These are phyloP conservation scores for Trachelus iudaicus DNA, from an alignment of 2,888 invertebrate species.

Conservation along the genomic window DNA sequence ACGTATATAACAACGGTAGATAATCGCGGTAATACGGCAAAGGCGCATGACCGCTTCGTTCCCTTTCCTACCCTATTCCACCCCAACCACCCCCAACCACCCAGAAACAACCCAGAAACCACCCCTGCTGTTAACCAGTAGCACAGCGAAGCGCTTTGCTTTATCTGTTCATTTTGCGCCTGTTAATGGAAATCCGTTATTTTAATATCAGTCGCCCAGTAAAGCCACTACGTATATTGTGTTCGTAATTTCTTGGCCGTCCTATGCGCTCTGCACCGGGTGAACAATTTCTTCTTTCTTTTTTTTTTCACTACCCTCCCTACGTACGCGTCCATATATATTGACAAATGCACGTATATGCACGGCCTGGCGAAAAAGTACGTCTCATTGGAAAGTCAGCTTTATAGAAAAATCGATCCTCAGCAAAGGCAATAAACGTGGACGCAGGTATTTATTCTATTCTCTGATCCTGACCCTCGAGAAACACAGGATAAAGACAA, in stretches of 20 bases:
- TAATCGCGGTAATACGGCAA: slow-evolving; percentile 11
- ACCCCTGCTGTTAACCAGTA: background rate
- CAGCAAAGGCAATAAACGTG: background rate
- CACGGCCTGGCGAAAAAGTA: background rate
- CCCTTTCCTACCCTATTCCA: background rate
- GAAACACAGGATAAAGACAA: background rate
- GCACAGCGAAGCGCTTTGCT: slow-evolving; percentile 5
- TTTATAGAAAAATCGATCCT: background rate
- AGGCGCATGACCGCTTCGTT: slow-evolving; percentile 1
- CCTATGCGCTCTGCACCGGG: background rate
- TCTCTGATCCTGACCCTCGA: background rate
- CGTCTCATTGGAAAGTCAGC: background rate
- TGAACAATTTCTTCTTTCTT: background rate
- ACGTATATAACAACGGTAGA: background rate
- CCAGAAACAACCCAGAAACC: background rate
- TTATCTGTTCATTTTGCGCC: slow-evolving; percentile 32
- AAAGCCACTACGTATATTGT: slow-evolving; percentile 31
- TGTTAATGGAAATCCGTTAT: slow-evolving; percentile 44
- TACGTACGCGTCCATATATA: too few species aligned
- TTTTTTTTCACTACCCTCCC: too few species aligned
- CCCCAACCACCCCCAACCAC: background rate
- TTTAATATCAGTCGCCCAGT: slow-evolving; percentile 46
- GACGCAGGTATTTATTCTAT: background rate
- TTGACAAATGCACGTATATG: too few species aligned
- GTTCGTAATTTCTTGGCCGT: background rate